A percentile compares a stretch with the other conserved stretches of the same genome.
Evolutionary conservation across 2,888 invertebrate species (phyloP).

Genomic region (Glaucopsyche alexis): DNA sequence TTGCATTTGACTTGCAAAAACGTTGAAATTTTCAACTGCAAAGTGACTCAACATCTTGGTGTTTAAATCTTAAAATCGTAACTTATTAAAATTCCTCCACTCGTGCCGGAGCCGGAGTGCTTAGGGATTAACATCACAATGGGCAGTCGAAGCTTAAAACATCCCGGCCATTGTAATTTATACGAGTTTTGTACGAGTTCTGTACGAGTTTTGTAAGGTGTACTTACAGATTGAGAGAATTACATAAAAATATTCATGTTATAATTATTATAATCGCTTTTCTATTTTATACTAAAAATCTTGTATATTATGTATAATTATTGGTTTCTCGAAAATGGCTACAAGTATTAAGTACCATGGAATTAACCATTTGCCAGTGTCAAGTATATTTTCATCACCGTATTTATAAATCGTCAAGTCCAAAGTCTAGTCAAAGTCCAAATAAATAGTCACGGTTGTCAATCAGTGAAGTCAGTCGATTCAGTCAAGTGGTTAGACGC

Average conservation of each 20-base stretch:
- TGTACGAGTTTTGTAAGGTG: neutral
- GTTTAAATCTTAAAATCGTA: slow-evolving; percentile 13
- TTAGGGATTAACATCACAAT: neutral
- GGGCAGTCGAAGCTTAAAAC: neutral
- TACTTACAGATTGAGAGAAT: neutral
- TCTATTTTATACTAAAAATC: no score
- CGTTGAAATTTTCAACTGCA: neutral
- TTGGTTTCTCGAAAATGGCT: no score
- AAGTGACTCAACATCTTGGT: neutral
- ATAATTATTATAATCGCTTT: no score
- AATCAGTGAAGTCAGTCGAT: no score
- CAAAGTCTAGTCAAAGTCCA: no score
- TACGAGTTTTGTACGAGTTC: neutral
- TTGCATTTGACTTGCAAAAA: slow-evolving; percentile 3
- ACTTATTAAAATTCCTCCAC: slow-evolving; percentile 7
- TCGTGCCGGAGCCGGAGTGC: neutral
- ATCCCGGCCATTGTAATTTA: neutral
- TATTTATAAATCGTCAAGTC: no score
- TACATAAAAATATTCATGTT: neutral
- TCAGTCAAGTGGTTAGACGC: no score
- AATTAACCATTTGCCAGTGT: no score
- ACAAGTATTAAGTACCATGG: no score
- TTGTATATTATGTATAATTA: no score
- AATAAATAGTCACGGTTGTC: no score
- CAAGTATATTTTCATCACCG: no score